Evolutionary conservation across 2,888 invertebrate species (phyloP).

Genomic region (Proisotoma minuta): DNA sequence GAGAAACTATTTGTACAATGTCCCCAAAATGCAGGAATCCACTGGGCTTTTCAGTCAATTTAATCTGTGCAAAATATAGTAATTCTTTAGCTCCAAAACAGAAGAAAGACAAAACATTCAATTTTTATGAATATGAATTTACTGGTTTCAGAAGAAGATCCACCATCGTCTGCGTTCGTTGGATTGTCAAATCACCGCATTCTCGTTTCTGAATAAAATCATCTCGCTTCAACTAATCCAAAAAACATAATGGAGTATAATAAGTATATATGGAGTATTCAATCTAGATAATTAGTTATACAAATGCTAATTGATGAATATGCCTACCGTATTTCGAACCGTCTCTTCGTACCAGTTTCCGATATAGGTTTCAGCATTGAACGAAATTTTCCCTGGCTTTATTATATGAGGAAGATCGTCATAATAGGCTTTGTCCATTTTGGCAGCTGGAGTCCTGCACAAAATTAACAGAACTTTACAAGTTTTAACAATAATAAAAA

Average conservation of each 20-base stretch:
- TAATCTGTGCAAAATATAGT: constrained; percentile 3
- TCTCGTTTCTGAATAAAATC: constrained; percentile 41
- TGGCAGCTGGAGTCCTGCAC: no score
- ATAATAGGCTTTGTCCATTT: constrained; percentile 12
- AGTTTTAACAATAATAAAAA: no score
- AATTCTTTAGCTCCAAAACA: neutral
- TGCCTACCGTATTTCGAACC: constrained; percentile 37
- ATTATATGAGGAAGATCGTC: constrained; percentile 23
- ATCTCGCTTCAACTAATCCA: constrained; percentile 27
- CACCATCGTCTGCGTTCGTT: constrained; percentile 43
- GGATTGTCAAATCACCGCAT: constrained; percentile 42
- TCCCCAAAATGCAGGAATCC: constrained; percentile 39
- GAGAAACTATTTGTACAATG: constrained; percentile 40
- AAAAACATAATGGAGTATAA: no score
- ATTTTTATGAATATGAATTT: neutral
- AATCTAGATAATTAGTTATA: neutral
- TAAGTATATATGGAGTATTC: neutral
- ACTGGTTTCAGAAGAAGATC: constrained; percentile 41
- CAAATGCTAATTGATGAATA: neutral
- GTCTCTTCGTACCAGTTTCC: constrained; percentile 46
- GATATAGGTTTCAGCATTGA: constrained; percentile 41
- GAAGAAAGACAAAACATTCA: neutral
- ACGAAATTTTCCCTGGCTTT: constrained; percentile 23
- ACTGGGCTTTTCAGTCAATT: constrained; percentile 20
- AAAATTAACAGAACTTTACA: no score